A percentile compares a stretch with the other conserved stretches of the same genome.
Conservation (phyloP, 2,797 vertebrate species). For the Masticophis lateralis region DNA sequence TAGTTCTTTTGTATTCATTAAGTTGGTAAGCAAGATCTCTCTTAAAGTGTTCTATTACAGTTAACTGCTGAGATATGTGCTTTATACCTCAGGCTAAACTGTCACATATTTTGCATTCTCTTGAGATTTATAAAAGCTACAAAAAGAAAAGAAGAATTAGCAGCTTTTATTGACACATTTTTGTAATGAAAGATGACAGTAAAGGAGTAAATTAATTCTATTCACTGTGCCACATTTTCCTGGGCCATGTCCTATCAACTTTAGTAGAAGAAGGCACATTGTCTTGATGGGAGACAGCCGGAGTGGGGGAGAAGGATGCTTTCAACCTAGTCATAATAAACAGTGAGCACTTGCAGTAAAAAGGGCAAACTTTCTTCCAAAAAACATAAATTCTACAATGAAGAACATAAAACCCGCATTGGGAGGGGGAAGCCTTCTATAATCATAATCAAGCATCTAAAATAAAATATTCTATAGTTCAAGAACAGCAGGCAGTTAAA, state of each 20-base stretch:
- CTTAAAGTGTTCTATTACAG: constrained; percentile 4
- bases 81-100: constrained; percentile 50
- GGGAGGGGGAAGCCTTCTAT: neutral
- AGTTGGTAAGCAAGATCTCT: constrained; percentile 17
- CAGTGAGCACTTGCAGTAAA: constrained; percentile 5
- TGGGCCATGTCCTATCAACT: constrained; percentile 10
- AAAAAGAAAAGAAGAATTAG: constrained; percentile 20
- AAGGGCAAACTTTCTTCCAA: neutral
- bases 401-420: neutral
- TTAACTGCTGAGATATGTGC: constrained; percentile 16
- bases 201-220: constrained; percentile 49
- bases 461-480: constrained; percentile 13
- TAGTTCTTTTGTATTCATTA: neutral
- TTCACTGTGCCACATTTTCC: neutral
- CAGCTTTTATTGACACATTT: constrained; percentile 50
- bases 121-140: constrained; percentile 48
- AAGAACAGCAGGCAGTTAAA: constrained; percentile 10
- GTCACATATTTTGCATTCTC: constrained; percentile 51
- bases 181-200: constrained; percentile 27
- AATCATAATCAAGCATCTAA: constrained; percentile 17
- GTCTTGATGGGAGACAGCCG: constrained; percentile 1
- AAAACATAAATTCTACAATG: neutral
- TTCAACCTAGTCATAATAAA: constrained; percentile 29
- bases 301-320: constrained; percentile 2
- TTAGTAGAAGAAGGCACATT: neutral